A percentile compares a stretch with the other conserved stretches of the same genome.
Evolutionary conservation across 35 echinoderm and acorn worm species (phyloP).

Genomic region (Ptychodera flava): DNA sequence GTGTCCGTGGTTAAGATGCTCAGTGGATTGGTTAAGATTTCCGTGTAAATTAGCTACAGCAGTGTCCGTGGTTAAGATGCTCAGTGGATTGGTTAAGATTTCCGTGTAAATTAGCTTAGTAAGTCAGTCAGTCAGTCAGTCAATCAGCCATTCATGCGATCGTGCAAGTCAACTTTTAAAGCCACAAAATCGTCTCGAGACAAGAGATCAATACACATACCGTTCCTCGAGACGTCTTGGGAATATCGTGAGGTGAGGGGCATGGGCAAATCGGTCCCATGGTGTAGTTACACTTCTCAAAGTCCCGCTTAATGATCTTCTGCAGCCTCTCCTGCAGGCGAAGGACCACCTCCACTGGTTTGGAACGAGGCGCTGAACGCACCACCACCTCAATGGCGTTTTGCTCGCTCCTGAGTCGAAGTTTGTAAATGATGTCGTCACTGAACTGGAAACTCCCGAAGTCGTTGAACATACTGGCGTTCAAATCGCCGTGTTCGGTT

Average conservation of each 20-base stretch:
- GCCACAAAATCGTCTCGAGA: neutral
- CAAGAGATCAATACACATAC: neutral
- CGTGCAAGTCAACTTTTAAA: neutral
- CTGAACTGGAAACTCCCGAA: neutral
- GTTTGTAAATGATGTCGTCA: neutral
- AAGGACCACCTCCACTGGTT: neutral
- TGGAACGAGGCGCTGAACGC: neutral
- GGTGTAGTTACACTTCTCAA: neutral
- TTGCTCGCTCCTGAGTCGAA: neutral
- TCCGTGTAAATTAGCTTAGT: no score
- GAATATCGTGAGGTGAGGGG: neutral
- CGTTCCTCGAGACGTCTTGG: neutral
- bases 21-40: no score
- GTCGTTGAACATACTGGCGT: neutral
- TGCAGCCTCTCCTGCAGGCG: neutral
- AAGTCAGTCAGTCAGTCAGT: neutral
- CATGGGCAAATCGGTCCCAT: neutral
- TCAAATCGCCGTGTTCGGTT: neutral
- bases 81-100: no score
- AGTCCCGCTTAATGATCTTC: neutral
- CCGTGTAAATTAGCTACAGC: no score
- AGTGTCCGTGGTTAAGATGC: no score
- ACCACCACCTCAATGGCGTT: neutral
- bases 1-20: no score
- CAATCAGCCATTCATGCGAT: neutral